These are phyloP conservation scores for Eurytoma californica DNA, from an alignment of 2,888 invertebrate genomes.

Conservation along the genomic window DNA sequence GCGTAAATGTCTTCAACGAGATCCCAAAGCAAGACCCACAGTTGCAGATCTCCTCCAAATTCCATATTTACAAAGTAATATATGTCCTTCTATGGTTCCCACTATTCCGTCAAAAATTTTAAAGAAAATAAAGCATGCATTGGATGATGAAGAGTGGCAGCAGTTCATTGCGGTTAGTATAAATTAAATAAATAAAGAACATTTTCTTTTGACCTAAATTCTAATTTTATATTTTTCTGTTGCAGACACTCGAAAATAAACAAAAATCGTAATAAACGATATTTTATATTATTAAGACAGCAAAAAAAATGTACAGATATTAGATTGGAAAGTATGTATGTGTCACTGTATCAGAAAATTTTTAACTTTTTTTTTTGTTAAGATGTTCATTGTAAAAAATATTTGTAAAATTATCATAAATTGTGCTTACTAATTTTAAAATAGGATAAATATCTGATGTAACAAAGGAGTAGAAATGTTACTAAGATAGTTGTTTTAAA, in stretches of 20 bases:
- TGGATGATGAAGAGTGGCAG: constrained; percentile 70
- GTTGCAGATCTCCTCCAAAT: constrained; percentile 83
- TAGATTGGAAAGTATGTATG: constrained; percentile 27
- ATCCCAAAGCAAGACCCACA: constrained; percentile 84
- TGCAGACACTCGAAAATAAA: constrained; percentile 57
- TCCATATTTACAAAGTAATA: constrained; percentile 70
- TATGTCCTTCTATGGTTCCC: constrained; percentile 36
- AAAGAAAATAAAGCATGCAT: constrained; percentile 66
- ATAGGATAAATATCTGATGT: constrained; percentile 32
- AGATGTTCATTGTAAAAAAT: constrained; percentile 46
- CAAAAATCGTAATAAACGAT: constrained; percentile 36
- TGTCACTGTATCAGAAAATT: neutral
- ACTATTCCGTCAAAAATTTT: constrained; percentile 65
- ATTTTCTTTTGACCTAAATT: neutral
- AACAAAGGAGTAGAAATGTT: constrained; percentile 32
- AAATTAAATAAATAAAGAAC: constrained; percentile 7
- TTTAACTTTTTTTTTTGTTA: constrained; percentile 48
- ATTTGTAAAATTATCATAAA: constrained; percentile 47
- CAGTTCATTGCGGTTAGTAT: constrained; percentile 65
- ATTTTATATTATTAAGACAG: neutral
- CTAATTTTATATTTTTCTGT: constrained; percentile 24
- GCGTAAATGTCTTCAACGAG: constrained; percentile 84
- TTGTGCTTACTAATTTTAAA: constrained; percentile 36
- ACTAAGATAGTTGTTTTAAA: constrained; percentile 60
- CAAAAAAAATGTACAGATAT: constrained; percentile 33